These are phyloP conservation scores for Oryzias melastigma DNA, from an alignment of 2,113 vertebrate species.

Conservation along the genomic window DNA sequence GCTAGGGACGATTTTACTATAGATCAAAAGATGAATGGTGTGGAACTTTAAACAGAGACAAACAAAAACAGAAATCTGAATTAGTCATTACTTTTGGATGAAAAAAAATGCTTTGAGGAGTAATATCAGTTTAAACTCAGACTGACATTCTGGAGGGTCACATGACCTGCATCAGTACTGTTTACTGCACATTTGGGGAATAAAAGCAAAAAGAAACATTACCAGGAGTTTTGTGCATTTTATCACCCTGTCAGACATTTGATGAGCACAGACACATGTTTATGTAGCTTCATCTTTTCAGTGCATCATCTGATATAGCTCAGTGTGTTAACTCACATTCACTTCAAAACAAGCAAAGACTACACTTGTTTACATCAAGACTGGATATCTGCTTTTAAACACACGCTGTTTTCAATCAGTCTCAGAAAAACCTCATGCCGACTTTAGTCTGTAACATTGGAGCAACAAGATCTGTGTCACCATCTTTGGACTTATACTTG, in stretches of 20 bases:
- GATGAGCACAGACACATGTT: not conserved
- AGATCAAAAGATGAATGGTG: too few species aligned
- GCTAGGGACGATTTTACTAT: too few species aligned
- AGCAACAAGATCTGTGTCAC: not conserved
- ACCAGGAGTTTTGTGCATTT: not conserved
- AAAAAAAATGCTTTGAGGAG: too few species aligned
- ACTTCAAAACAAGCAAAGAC: not conserved
- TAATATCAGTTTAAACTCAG: too few species aligned
- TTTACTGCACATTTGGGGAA: not conserved
- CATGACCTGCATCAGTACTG: not conserved
- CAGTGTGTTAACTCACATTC: not conserved
- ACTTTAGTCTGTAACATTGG: not conserved
- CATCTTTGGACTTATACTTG: constrained; percentile 24
- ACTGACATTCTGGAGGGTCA: too few species aligned
- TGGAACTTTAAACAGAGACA: too few species aligned
- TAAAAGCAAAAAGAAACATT: not conserved
- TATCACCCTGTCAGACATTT: not conserved
- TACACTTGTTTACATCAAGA: too few species aligned
- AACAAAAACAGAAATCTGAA: too few species aligned
- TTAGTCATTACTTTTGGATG: too few species aligned
- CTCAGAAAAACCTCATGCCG: constrained; percentile 3
- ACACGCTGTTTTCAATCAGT: not conserved
- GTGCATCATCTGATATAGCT: not conserved
- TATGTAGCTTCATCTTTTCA: constrained; percentile 3
- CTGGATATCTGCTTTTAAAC: not conserved